These are phyloP conservation scores for Phyllostomus discolor DNA, from an alignment of 2,113 vertebrate genomes.

Conservation along the genomic window DNA sequence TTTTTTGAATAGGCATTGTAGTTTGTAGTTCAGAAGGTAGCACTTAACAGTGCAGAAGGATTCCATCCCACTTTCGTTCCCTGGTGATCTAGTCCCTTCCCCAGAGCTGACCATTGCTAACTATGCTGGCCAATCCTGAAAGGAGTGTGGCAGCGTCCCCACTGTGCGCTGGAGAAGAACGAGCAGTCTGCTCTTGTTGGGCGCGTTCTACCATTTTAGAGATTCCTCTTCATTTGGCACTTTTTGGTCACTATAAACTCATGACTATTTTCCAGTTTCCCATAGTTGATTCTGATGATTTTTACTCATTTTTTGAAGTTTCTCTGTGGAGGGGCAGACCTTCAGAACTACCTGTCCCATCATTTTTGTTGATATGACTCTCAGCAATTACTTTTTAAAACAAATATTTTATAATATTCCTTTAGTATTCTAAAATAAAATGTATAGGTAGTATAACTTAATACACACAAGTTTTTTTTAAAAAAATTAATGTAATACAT, in stretches of 20 bases:
- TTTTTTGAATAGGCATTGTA: not conserved
- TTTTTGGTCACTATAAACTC: not conserved
- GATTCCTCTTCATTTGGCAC: not conserved
- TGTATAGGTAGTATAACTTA: not conserved
- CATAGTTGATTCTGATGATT: not conserved
- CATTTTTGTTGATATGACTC: not conserved
- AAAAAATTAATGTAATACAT: not conserved
- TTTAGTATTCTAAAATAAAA: conserved; percentile 10
- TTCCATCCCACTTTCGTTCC: not conserved
- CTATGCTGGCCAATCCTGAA: not conserved
- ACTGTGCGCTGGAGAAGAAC: not conserved
- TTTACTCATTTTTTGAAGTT: not conserved
- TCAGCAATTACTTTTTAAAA: not conserved
- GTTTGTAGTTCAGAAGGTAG: not conserved
- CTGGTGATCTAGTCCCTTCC: not conserved
- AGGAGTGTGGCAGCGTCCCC: not conserved
- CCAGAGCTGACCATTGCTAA: not conserved
- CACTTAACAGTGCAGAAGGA: not conserved
- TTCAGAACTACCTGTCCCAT: not conserved
- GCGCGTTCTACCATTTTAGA: not conserved
- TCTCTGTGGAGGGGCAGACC: not conserved
- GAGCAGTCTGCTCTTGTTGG: not conserved
- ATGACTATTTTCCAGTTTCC: not conserved
- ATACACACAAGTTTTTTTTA: not conserved
- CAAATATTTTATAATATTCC: not conserved